These are phyloP conservation scores for Smittia aterrima DNA, from an alignment of 2,888 invertebrate genomes.

Conservation along the genomic window DNA sequence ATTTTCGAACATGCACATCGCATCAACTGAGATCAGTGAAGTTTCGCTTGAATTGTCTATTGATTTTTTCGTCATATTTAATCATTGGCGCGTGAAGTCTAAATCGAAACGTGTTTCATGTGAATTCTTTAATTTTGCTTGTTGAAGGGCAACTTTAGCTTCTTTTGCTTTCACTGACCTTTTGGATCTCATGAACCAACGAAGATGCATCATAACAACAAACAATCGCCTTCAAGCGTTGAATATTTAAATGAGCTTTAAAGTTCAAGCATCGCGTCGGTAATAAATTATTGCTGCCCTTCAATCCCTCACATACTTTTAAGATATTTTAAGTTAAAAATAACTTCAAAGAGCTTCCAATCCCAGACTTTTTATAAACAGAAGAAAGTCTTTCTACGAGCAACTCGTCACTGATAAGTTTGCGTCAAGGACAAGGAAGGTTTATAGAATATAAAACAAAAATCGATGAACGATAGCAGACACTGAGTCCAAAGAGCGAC, in stretches of 20 bases:
- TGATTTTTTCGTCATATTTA: slow-evolving; percentile 8
- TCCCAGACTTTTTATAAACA: neutral
- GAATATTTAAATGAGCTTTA: neutral
- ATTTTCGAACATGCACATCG: no score
- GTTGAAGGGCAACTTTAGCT: no score
- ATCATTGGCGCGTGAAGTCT: neutral
- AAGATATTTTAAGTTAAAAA: no score
- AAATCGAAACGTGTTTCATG: neutral
- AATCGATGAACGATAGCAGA: slow-evolving; percentile 1
- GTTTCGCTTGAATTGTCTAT: neutral
- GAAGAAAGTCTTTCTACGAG: neutral
- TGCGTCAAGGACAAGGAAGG: neutral
- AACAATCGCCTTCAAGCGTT: neutral
- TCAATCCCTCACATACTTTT: neutral
- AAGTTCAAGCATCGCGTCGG: no score
- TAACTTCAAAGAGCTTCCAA: neutral
- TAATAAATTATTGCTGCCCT: neutral
- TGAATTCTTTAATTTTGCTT: no score
- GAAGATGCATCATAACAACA: neutral
- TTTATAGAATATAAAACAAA: neutral
- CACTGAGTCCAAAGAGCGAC: neutral
- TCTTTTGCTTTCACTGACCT: neutral
- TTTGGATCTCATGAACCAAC: neutral
- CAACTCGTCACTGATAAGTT: neutral
- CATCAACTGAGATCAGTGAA: neutral